A percentile compares a stretch with the other conserved stretches of the same genome.
phyloP scores from a whole-genome alignment of 2,888 invertebrate genomes.

The Nephrotoma flavescens region DNA sequence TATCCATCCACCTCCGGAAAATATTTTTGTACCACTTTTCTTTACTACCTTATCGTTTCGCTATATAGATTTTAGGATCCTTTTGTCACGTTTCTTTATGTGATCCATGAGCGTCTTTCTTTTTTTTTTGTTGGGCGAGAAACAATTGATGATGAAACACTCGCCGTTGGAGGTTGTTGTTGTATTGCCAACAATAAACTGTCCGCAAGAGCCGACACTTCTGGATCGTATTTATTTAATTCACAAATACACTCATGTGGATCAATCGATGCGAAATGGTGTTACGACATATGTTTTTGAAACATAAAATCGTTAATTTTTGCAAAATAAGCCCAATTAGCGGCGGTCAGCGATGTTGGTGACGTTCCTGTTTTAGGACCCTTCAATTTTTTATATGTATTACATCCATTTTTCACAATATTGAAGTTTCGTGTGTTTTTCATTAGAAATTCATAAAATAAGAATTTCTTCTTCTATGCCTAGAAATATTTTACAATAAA shows the following conservation, averaged over 20 bases:
- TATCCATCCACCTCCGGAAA: too few relatives aligned
- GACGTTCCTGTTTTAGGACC: background rate
- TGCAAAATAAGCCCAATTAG: background rate
- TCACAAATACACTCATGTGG: too few relatives aligned
- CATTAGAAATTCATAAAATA: background rate
- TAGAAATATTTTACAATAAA: slow-evolving; percentile 31
- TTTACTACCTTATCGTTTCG: too few relatives aligned
- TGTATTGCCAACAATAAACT: too few relatives aligned
- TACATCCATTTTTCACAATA: background rate
- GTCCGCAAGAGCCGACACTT: too few relatives aligned
- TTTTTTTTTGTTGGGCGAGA: background rate
- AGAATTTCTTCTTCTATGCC: too few relatives aligned
- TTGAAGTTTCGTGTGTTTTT: background rate
- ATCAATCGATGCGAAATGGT: too few relatives aligned
- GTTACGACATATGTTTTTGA: background rate
- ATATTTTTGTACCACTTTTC: too few relatives aligned
- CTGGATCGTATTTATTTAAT: too few relatives aligned
- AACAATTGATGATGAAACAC: background rate
- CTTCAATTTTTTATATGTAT: background rate
- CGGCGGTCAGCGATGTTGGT: background rate
- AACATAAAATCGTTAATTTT: background rate
- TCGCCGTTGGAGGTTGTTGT: too few relatives aligned
- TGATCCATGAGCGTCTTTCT: background rate
- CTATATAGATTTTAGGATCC: background rate
- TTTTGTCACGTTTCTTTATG: background rate